Percentiles rank a stretch among this genome's conserved stretches.
phyloP scores from a whole-genome alignment of 2,113 vertebrate species.

The Istiophorus platypterus region DNA sequence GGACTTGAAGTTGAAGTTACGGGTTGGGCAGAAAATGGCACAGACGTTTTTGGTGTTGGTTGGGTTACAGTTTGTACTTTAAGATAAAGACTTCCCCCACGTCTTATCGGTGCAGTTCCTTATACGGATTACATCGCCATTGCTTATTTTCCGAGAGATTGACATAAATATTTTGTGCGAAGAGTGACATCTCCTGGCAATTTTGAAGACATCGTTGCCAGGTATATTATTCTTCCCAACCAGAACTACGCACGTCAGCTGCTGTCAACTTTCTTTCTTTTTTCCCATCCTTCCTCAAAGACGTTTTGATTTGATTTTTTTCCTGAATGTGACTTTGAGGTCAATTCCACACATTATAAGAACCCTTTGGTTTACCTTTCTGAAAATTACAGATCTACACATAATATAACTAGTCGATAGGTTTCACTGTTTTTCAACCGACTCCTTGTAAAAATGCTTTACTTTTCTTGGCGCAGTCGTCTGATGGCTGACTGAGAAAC shows the following conservation, averaged over 20 bases:
- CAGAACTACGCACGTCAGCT: not conserved
- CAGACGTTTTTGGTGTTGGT: not conserved
- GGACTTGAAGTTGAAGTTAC: not conserved
- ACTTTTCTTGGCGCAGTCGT: too few relatives aligned
- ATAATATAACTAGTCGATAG: not conserved
- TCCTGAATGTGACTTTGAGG: not conserved
- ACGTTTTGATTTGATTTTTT: not conserved
- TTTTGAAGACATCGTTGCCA: not conserved
- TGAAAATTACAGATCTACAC: not conserved
- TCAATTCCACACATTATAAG: not conserved
- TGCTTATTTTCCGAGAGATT: not conserved
- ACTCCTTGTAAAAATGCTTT: too few relatives aligned
- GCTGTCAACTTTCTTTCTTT: not conserved
- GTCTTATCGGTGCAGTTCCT: not conserved
- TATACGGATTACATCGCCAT: not conserved
- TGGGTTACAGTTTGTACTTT: too few relatives aligned
- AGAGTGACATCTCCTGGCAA: conserved; percentile 19
- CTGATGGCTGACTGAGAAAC: not conserved
- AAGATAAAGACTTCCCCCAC: not conserved
- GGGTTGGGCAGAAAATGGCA: not conserved
- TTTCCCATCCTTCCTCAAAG: not conserved
- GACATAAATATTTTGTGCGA: not conserved
- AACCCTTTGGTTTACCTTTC: not conserved
- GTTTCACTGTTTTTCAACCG: too few relatives aligned
- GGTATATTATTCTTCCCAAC: not conserved